Evolutionary conservation across 2,797 vertebrate species (phyloP).

Genomic region (Borostomias antarcticus): DNA sequence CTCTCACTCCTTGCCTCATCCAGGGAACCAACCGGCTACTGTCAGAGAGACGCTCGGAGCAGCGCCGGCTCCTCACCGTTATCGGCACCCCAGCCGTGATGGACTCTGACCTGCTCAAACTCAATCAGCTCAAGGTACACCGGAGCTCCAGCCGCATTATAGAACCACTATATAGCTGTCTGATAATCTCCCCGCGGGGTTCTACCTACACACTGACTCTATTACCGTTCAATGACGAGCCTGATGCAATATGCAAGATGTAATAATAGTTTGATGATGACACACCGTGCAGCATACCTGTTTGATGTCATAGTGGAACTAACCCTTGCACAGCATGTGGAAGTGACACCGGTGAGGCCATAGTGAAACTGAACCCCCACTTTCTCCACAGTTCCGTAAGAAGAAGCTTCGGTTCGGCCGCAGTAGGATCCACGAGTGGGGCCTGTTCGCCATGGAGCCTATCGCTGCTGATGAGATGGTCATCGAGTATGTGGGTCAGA

Average conservation of each 20-base stretch:
- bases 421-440: constrained; percentile 93
- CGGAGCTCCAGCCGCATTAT: too few species aligned
- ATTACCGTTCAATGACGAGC: background rate
- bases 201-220: background rate
- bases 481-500: constrained; percentile 94
- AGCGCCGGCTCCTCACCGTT: constrained; percentile 88
- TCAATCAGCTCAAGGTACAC: constrained; percentile 91
- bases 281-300: too few species aligned
- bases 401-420: constrained; percentile 92
- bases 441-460: constrained; percentile 92
- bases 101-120: constrained; percentile 91
- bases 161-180: too few species aligned
- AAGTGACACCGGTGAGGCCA: too few species aligned
- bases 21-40: constrained; percentile 86
- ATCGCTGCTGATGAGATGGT: constrained; percentile 96
- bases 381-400: constrained; percentile 84
- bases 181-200: too few species aligned
- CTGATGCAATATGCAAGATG: too few species aligned
- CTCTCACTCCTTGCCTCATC: constrained; percentile 31
- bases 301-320: background rate
- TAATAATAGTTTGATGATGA: too few species aligned
- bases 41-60: constrained; percentile 90
- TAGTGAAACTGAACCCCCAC: constrained; percentile 9
- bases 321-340: too few species aligned
- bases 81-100: constrained; percentile 86